These are phyloP conservation scores for Psittacara wagleri DNA, from an alignment of 2,113 vertebrate genomes.

Conservation along the genomic window DNA sequence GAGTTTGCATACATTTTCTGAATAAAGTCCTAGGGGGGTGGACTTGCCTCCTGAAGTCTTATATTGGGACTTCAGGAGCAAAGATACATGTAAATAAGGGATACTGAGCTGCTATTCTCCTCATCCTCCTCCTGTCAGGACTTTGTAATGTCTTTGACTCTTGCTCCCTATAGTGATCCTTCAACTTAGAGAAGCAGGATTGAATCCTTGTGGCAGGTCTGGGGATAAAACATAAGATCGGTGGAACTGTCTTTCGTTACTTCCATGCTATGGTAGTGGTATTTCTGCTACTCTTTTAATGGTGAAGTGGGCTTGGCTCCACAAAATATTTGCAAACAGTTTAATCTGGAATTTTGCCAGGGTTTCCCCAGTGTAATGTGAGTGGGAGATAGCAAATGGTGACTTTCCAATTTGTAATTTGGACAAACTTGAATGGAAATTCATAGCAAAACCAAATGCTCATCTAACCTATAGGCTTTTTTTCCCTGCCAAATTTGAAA, in stretches of 20 bases:
- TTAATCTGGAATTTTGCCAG: constrained; percentile 41
- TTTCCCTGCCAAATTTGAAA: neutral
- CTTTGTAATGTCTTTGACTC: neutral
- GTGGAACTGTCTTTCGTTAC: neutral
- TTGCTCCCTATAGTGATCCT: neutral
- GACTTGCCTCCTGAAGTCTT: neutral
- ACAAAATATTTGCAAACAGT: constrained; percentile 11
- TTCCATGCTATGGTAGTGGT: neutral
- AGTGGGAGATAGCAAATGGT: constrained; percentile 27
- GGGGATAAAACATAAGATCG: neutral
- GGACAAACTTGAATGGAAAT: neutral
- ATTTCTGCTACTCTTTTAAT: constrained; percentile 2
- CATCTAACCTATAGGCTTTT: neutral
- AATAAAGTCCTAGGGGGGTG: neutral
- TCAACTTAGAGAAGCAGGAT: neutral
- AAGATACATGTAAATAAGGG: neutral
- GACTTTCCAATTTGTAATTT: neutral
- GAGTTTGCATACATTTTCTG: neutral
- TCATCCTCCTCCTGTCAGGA: neutral
- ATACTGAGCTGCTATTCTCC: neutral
- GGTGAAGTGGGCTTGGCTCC: neutral
- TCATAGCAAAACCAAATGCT: neutral
- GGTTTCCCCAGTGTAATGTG: neutral
- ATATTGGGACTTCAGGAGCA: neutral
- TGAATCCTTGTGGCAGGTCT: neutral